Percentiles rank a stretch among this genome's conserved stretches.
phyloP scores from a whole-genome alignment of 2,888 invertebrate genomes.

The Pollenia angustigena region DNA sequence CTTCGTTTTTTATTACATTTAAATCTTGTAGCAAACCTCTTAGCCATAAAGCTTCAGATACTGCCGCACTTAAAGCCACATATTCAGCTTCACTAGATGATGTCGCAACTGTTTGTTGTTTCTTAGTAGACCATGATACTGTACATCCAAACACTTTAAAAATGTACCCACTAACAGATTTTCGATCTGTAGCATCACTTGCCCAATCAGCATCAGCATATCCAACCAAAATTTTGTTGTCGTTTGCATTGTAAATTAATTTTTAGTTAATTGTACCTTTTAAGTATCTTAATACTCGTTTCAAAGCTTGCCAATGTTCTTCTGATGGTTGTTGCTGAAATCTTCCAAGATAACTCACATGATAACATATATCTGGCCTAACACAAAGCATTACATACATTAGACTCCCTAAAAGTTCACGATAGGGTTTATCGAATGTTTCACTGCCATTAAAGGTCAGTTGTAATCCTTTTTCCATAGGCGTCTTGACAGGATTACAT shows the following conservation, averaged over 20 bases:
- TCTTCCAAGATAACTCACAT: slow-evolving; percentile 9
- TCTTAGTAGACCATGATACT: slow-evolving; percentile 16
- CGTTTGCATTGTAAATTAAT: slow-evolving; percentile 14
- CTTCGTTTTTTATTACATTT: background rate
- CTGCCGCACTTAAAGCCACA: slow-evolving; percentile 20
- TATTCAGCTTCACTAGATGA: slow-evolving; percentile 25
- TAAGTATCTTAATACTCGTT: slow-evolving; percentile 35
- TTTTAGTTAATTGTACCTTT: slow-evolving; percentile 32
- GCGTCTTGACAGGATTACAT: slow-evolving; percentile 48
- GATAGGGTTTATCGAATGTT: slow-evolving; percentile 22
- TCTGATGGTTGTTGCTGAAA: slow-evolving; percentile 24
- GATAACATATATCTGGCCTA: slow-evolving; percentile 25
- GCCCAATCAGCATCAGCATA: slow-evolving; percentile 35
- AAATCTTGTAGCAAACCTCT: too few species aligned
- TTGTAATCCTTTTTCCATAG: slow-evolving; percentile 50
- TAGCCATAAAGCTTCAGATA: too few species aligned
- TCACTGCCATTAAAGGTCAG: background rate
- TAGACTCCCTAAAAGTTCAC: slow-evolving; percentile 47
- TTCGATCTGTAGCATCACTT: slow-evolving; percentile 8
- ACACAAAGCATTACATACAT: slow-evolving; percentile 52
- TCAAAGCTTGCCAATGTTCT: slow-evolving; percentile 32
- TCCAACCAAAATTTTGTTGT: background rate
- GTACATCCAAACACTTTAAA: slow-evolving; percentile 15
- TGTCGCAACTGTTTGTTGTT: slow-evolving; percentile 28
- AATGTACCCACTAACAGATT: slow-evolving; percentile 1